phyloP scores from a whole-genome alignment of 2,888 invertebrate species.

The Thymelicus lineola region DNA sequence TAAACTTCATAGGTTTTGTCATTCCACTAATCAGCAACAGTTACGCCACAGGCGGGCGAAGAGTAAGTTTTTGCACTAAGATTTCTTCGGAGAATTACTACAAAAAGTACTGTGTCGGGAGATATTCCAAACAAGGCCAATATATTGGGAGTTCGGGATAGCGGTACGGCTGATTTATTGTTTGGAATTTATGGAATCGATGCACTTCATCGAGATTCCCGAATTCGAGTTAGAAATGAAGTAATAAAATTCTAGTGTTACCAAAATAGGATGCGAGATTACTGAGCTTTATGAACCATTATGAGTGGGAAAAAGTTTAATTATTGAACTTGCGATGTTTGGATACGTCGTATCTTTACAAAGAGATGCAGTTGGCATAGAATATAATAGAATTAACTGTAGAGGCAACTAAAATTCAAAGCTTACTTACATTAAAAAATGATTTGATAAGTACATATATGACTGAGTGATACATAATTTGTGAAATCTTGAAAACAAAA shows the following conservation, averaged over 20 bases:
- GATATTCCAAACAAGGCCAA: conserved; percentile 37
- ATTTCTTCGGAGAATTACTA: conserved; percentile 34
- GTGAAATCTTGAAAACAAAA: too few relatives aligned
- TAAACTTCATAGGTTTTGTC: conserved; percentile 40
- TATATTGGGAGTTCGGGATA: conserved; percentile 36
- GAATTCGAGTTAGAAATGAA: conserved; percentile 38
- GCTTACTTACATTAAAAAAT: too few relatives aligned
- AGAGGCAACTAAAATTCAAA: too few relatives aligned
- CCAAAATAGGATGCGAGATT: conserved; percentile 30
- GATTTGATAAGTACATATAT: too few relatives aligned
- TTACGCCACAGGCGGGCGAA: conserved; percentile 35
- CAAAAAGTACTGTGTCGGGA: conserved; percentile 32
- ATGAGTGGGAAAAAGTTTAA: conserved; percentile 27
- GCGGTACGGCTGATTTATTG: conserved; percentile 38
- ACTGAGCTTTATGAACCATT: conserved; percentile 33
- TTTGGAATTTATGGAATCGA: conserved; percentile 34
- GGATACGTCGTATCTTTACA: conserved; percentile 5
- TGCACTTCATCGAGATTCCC: conserved; percentile 38
- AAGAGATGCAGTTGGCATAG: neutral
- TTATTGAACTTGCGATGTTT: conserved; percentile 30
- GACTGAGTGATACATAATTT: too few relatives aligned
- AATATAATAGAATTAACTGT: neutral
- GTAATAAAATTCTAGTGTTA: conserved; percentile 38
- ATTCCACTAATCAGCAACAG: conserved; percentile 37
- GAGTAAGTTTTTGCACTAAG: conserved; percentile 22